Percentiles rank a stretch among this genome's conserved stretches.
phyloP scores from a whole-genome alignment of 1,140 invertebrate species.

The Magallana ariakensis region DNA sequence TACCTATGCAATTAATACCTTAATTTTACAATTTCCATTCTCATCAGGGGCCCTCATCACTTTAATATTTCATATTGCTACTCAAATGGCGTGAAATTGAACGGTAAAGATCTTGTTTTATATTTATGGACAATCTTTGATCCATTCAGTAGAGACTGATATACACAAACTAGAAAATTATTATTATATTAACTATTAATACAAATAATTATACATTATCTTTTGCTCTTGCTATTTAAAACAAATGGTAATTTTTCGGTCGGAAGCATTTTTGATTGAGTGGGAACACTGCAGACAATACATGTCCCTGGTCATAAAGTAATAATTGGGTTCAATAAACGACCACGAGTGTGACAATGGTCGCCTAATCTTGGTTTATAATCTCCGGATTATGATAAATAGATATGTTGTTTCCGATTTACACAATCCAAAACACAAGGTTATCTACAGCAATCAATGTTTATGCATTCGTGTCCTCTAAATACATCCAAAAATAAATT shows the following conservation, averaged over 20 bases:
- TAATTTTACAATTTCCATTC: conserved; percentile 44
- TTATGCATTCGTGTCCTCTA: too few species aligned
- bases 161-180: background rate
- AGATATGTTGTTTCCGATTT: too few species aligned
- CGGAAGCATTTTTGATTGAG: background rate
- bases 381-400: too few species aligned
- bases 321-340: too few species aligned
- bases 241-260: conserved; percentile 5
- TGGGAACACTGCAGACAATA: too few species aligned
- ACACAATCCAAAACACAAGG: too few species aligned
- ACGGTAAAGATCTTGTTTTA: conserved; percentile 30
- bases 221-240: conserved; percentile 9
- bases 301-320: too few species aligned
- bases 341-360: too few species aligned
- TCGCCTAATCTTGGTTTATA: too few species aligned
- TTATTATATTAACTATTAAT: background rate
- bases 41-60: conserved; percentile 42
- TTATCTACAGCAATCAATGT: too few species aligned
- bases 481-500: too few species aligned
- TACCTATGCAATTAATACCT: conserved; percentile 45
- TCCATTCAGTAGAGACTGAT: background rate
- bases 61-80: conserved; percentile 37
- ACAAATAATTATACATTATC: background rate
- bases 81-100: conserved; percentile 43
- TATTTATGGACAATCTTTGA: conserved; percentile 20